phyloP scores from a whole-genome alignment of 2,113 vertebrate genomes.

The Atlantisia rogersi region DNA sequence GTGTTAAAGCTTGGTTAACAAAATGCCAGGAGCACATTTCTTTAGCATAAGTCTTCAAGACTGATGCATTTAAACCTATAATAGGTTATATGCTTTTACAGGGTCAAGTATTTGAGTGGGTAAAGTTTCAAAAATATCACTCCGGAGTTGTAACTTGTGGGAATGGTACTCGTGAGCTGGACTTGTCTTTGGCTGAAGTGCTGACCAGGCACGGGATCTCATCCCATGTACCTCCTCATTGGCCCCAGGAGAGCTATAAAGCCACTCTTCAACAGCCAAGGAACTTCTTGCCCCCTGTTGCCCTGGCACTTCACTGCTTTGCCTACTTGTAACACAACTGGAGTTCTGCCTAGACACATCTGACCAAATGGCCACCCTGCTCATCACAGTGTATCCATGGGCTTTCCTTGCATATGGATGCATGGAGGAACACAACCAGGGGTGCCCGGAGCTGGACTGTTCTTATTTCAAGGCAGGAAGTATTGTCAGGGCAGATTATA shows the following conservation, averaged over 20 bases:
- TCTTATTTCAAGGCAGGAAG: conserved; percentile 41
- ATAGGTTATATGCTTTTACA: background rate
- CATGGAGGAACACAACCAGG: background rate
- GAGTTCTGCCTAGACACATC: background rate
- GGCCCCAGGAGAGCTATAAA: background rate
- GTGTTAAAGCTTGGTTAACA: background rate
- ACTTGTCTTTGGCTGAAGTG: background rate
- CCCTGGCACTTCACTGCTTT: background rate
- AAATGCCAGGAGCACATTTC: background rate
- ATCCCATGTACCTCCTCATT: background rate
- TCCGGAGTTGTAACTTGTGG: background rate
- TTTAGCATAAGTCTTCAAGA: background rate
- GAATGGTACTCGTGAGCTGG: background rate
- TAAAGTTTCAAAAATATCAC: background rate
- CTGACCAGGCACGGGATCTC: background rate
- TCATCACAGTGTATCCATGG: fast-evolving
- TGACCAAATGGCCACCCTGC: fast-evolving
- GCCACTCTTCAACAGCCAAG: background rate
- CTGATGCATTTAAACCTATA: background rate
- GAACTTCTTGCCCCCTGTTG: background rate
- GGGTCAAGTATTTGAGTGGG: background rate
- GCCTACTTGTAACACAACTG: background rate
- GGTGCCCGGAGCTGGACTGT: background rate
- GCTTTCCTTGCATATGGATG: fast-evolving
- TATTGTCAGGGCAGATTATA: background rate